Conservation (phyloP, 92 coral and sea anemone genomes). For the Phenganax subtilis region DNA sequence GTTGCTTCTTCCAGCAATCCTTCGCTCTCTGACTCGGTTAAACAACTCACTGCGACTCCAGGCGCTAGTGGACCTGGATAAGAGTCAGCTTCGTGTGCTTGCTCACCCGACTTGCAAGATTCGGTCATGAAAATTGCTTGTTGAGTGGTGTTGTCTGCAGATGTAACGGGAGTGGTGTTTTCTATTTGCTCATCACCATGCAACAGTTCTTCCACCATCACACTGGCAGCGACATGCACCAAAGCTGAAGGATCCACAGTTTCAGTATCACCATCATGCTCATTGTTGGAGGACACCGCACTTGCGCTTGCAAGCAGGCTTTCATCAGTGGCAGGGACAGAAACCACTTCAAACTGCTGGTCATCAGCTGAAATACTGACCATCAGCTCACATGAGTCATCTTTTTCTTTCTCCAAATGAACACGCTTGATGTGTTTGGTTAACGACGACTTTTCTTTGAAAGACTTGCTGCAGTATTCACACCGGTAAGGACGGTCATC, state of each 20-base stretch:
- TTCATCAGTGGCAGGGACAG: conserved; percentile 29
- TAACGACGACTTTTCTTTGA: conserved; percentile 95
- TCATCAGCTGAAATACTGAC: conserved; percentile 28
- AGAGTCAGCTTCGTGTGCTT: conserved; percentile 12
- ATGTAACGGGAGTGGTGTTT: conserved; percentile 10
- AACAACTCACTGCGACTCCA: conserved; percentile 15
- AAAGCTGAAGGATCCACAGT: conserved; percentile 27
- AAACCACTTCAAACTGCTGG: conserved; percentile 33
- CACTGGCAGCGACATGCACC: conserved; percentile 39
- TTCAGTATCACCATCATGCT: conserved; percentile 8
- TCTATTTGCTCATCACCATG: conserved; percentile 35
- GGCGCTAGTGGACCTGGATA: conserved; percentile 18
- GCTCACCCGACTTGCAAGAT: conserved; percentile 14
- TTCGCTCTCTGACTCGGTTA: conserved; percentile 32
- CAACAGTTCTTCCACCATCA: conserved; percentile 37
- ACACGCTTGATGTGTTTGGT: conserved; percentile 98
- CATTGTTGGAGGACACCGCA: conserved; percentile 5
- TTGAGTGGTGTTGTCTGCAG: conserved; percentile 6
- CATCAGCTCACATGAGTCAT: conserved; percentile 13
- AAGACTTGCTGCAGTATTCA: conserved; percentile 81
- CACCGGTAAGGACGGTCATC: conserved; percentile 95
- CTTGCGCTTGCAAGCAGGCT: conserved; percentile 20
- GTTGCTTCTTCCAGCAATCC: conserved; percentile 3
- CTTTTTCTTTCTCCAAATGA: conserved; percentile 56
- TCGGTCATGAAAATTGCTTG: conserved; percentile 31